Conservation (phyloP, 2,888 invertebrate species). For the Volucella zonaria region DNA sequence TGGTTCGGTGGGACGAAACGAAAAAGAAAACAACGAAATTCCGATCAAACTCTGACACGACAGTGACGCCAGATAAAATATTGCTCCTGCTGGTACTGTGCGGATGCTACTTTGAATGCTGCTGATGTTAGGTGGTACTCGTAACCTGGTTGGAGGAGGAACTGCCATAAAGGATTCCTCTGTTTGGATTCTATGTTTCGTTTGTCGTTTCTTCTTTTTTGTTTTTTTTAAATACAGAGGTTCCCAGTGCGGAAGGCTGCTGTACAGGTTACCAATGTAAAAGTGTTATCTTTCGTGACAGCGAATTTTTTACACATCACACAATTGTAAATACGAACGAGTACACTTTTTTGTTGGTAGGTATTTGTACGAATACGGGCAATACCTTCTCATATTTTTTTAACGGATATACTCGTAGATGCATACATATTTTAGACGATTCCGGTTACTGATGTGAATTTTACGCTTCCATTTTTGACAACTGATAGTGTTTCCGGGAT, state of each 20-base stretch:
- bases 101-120: constrained; percentile 69
- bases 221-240: constrained; percentile 2
- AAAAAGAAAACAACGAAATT: constrained; percentile 52
- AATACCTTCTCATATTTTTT: constrained; percentile 41
- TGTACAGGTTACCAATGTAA: constrained; percentile 67
- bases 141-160: constrained; percentile 15
- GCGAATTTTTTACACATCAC: constrained; percentile 69
- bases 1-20: background rate
- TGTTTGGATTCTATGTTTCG: constrained; percentile 20
- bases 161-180: constrained; percentile 41
- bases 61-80: constrained; percentile 74
- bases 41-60: constrained; percentile 74
- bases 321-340: constrained; percentile 52
- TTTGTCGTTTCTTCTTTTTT: constrained; percentile 6
- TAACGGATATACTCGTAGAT: constrained; percentile 37
- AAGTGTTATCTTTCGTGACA: constrained; percentile 73
- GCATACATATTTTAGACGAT: constrained; percentile 36
- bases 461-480: constrained; percentile 54
- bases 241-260: constrained; percentile 69
- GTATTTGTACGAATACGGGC: constrained; percentile 18
- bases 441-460: constrained; percentile 29
- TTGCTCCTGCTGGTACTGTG: constrained; percentile 67
- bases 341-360: constrained; percentile 28
- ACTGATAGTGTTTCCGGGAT: constrained; percentile 23
- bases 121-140: constrained; percentile 65